These are phyloP conservation scores for Ctenosaura bakeri DNA, from an alignment of 2,797 vertebrate species.

Conservation along the genomic window DNA sequence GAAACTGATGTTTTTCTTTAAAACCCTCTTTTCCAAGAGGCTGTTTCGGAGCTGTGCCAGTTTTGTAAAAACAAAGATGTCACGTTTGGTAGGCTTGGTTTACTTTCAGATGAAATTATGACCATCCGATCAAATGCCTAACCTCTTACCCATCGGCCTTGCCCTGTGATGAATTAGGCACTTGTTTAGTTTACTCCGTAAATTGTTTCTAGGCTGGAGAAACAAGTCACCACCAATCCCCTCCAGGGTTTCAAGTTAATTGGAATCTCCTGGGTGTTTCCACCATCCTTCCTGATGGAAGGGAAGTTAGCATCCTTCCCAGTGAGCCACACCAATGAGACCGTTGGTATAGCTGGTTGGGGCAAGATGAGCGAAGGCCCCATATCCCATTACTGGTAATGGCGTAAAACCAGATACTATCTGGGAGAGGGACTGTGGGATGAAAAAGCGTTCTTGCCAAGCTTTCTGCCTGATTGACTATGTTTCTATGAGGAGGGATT, in stretches of 20 bases:
- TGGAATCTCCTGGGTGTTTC: neutral
- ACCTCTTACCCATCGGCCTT: neutral
- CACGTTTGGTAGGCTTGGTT: neutral
- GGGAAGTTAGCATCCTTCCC: neutral
- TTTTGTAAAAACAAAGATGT: neutral
- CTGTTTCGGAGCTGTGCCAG: neutral
- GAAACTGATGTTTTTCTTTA: too few relatives aligned
- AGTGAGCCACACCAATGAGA: neutral
- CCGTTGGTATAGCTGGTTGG: too few relatives aligned
- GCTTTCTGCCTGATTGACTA: neutral
- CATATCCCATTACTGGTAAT: neutral
- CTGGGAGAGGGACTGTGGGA: neutral
- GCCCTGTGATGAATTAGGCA: neutral
- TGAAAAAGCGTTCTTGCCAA: neutral
- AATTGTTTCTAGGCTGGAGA: neutral
- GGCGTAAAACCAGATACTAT: neutral
- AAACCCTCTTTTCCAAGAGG: neutral
- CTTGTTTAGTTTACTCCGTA: neutral
- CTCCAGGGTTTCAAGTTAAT: conserved; percentile 5
- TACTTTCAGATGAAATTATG: neutral
- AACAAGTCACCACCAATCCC: neutral
- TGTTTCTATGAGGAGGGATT: neutral
- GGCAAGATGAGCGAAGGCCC: neutral
- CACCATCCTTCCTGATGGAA: neutral
- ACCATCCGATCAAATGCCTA: neutral